Base-by-base conservation (phyloP, 2,113 vertebrate species). In the Anhinga anhinga region DNA sequence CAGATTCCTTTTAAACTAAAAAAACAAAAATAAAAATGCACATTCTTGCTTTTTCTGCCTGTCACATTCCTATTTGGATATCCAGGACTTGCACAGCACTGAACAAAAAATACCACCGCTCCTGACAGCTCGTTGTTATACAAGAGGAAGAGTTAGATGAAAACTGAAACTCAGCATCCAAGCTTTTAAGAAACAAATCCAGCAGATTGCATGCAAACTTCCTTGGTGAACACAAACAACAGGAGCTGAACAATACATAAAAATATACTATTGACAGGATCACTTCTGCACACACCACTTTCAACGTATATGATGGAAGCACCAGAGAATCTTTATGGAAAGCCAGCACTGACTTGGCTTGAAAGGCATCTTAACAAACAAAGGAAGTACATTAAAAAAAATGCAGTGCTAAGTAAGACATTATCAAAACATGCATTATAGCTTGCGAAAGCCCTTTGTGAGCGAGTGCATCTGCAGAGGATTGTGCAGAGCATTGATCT, bases 401-500 rank as follows among this genome's bases (percentile, higher is more conserved):
- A 65, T 38, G 86, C 95, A 94, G 92, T 47, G 91, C 94, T 96
- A 95, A 96, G 95, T 96, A 95, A 96, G 94, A 94, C 90, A 92
- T 95, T 87, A 96, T 96, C 89, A 96, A 96, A 97, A 96, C 59
- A 61, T 81, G 76, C 91, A 90, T 93, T 91, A 96, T 5, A 78
- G 38, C 94, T 97, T 90, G 88, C 80, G 78, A 95, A 96, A n/a
- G 61, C 47, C 93, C 91, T 95, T 65, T 94, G 97, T 11, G 7
- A 97, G 96, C 21, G 27, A 95, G 79, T 1, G 61, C 84, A 53
- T 58, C 97, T 96, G 93, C 90, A 76, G 94, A 96, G 91, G 56
- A 86, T 27, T 81, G 87, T 19, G 32, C 95, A 86, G 92, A 97
- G 86, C 97, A 97, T 29, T 96, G 97, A 98, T 97, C 95, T 96